These are phyloP conservation scores for Pleuronectes platessa DNA, from an alignment of 2,113 vertebrate species.

Conservation along the genomic window DNA sequence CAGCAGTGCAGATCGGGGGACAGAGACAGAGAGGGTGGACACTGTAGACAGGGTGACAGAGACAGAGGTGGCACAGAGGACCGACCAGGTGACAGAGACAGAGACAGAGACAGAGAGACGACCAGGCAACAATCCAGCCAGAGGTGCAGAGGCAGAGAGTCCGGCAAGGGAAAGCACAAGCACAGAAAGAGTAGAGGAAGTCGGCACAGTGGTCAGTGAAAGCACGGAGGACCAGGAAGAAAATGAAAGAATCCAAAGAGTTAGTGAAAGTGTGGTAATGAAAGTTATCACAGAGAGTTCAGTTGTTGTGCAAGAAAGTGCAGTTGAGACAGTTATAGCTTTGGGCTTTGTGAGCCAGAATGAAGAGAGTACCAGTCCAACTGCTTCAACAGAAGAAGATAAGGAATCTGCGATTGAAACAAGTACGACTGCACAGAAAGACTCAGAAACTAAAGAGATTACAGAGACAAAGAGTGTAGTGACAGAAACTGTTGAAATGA, in stretches of 20 bases:
- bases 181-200: constrained; percentile 30
- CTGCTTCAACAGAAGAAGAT: constrained; percentile 8
- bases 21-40: constrained; percentile 61
- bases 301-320: constrained; percentile 28
- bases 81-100: constrained; percentile 66
- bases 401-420: constrained; percentile 18
- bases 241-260: constrained; percentile 30
- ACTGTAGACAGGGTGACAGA: constrained; percentile 71
- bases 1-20: constrained; percentile 71
- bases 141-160: constrained; percentile 56
- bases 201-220: constrained; percentile 15
- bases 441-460: constrained; percentile 41
- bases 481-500: constrained; percentile 31
- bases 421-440: constrained; percentile 9
- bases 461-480: constrained; percentile 8
- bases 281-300: constrained; percentile 40
- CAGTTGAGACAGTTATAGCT: constrained; percentile 17
- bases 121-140: constrained; percentile 49
- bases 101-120: constrained; percentile 60
- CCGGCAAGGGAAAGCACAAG: constrained; percentile 27
- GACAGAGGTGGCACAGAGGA: constrained; percentile 68
- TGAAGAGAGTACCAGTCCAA: constrained; percentile 5
- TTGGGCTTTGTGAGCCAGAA: constrained; percentile 18
- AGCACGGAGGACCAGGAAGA: constrained; percentile 24
- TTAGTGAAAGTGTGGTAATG: constrained; percentile 42